These are phyloP conservation scores for Latrodectus hesperus DNA, from an alignment of 2,888 invertebrate genomes.

Conservation along the genomic window DNA sequence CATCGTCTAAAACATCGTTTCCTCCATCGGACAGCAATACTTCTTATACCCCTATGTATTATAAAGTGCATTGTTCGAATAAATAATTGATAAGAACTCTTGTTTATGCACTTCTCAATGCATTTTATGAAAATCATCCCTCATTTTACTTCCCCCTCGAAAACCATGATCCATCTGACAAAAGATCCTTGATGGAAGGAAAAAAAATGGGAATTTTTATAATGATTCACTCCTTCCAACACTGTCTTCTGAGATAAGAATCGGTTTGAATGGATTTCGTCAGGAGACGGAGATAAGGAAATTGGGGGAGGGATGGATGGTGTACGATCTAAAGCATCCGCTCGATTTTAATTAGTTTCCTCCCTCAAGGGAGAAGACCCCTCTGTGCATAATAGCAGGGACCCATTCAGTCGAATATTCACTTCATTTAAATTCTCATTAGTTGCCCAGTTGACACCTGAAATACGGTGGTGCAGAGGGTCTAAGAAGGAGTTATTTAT, in stretches of 20 bases:
- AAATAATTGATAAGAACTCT: too few relatives aligned
- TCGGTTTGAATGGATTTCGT: background rate
- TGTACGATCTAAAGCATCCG: slow-evolving; percentile 19
- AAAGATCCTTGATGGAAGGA: too few relatives aligned
- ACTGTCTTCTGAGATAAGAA: slow-evolving; percentile 5
- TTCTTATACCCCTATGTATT: too few relatives aligned
- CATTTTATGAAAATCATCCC: too few relatives aligned
- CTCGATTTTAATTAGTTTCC: slow-evolving; percentile 57
- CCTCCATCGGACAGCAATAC: too few relatives aligned
- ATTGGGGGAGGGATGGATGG: background rate
- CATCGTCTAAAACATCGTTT: too few relatives aligned
- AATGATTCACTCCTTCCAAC: slow-evolving; percentile 18
- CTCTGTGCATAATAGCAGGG: background rate
- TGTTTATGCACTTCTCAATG: too few relatives aligned
- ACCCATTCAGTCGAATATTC: background rate
- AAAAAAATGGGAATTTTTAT: slow-evolving; percentile 14
- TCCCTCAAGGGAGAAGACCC: slow-evolving; percentile 9
- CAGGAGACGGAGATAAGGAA: background rate
- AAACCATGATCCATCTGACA: too few relatives aligned
- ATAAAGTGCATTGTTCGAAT: too few relatives aligned
- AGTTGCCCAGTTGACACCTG: background rate
- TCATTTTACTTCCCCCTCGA: too few relatives aligned
- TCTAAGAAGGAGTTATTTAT: too few relatives aligned
- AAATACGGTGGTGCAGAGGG: too few relatives aligned
- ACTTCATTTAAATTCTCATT: slow-evolving; percentile 1